phyloP scores from a whole-genome alignment of 2,113 vertebrate species.

The Cyprinus carpio region DNA sequence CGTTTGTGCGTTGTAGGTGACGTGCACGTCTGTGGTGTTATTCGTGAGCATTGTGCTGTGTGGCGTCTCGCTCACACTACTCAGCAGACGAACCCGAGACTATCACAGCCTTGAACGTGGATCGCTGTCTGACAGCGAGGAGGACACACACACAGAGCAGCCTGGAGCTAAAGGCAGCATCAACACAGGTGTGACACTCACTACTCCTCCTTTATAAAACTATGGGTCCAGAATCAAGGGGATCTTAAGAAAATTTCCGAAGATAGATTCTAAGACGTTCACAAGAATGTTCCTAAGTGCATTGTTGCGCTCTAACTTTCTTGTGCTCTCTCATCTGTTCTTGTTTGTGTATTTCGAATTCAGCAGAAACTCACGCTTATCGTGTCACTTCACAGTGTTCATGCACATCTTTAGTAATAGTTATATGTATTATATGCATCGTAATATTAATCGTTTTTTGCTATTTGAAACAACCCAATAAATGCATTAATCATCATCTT shows the following conservation, averaged over 20 bases:
- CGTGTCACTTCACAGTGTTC: too few species aligned
- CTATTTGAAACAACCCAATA: too few species aligned
- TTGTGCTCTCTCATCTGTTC: too few species aligned
- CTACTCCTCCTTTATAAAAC: background rate
- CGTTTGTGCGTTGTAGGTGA: slow-evolving; percentile 75
- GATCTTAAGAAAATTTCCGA: background rate
- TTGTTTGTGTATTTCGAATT: too few species aligned
- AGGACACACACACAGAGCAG: slow-evolving; percentile 67
- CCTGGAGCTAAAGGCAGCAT: slow-evolving; percentile 54
- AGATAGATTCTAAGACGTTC: too few species aligned
- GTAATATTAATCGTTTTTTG: too few species aligned
- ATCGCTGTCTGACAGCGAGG: slow-evolving; percentile 61
- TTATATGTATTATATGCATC: too few species aligned
- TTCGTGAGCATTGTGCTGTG: slow-evolving; percentile 82
- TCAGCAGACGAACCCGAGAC: slow-evolving; percentile 83
- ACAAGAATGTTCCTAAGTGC: too few species aligned
- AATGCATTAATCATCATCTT: too few species aligned
- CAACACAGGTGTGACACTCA: slow-evolving; percentile 72
- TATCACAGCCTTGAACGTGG: slow-evolving; percentile 76
- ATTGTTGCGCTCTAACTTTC: too few species aligned
- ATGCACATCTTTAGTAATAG: too few species aligned
- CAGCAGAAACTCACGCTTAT: too few species aligned
- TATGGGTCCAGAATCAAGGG: background rate
- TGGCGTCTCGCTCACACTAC: slow-evolving; percentile 83
- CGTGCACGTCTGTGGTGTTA: slow-evolving; percentile 82